Evolutionary conservation across 2,113 vertebrate species (phyloP).

Genomic region (Maylandia zebra): DNA sequence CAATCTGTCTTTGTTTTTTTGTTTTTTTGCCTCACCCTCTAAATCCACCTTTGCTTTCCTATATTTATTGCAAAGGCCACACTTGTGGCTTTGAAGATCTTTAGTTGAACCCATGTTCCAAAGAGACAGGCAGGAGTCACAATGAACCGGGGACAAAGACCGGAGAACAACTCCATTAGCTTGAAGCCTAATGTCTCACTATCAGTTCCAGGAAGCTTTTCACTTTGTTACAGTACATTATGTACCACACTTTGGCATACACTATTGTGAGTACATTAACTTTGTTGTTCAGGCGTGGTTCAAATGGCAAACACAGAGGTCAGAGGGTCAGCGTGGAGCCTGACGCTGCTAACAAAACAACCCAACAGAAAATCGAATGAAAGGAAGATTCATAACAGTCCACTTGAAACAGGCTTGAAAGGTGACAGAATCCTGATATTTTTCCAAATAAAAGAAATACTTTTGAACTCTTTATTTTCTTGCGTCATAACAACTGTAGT

Average conservation of each 20-base stretch:
- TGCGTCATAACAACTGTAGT: background rate
- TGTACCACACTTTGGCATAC: background rate
- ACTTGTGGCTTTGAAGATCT: background rate
- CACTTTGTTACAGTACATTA: background rate
- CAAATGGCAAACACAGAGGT: background rate
- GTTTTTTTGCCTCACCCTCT: background rate
- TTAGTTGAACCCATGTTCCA: background rate
- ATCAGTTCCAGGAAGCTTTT: background rate
- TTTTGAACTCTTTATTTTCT: background rate
- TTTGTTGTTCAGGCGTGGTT: background rate
- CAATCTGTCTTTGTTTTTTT: background rate
- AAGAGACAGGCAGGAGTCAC: background rate
- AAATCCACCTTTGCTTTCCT: background rate
- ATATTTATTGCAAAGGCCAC: background rate
- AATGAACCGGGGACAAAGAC: background rate
- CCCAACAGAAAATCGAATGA: fast-evolving
- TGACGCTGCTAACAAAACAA: background rate
- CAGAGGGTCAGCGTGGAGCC: background rate
- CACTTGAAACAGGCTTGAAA: fast-evolving
- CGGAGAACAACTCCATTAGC: background rate
- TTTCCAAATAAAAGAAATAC: background rate
- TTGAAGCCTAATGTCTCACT: background rate
- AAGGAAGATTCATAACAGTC: background rate
- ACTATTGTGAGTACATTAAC: background rate
- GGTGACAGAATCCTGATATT: background rate